Evolutionary conservation across 53 echinoderm and acorn worm species (phyloP), one percentile per base, ranked within the genome.

Genomic region (Paracentrotus lividus): DNA sequence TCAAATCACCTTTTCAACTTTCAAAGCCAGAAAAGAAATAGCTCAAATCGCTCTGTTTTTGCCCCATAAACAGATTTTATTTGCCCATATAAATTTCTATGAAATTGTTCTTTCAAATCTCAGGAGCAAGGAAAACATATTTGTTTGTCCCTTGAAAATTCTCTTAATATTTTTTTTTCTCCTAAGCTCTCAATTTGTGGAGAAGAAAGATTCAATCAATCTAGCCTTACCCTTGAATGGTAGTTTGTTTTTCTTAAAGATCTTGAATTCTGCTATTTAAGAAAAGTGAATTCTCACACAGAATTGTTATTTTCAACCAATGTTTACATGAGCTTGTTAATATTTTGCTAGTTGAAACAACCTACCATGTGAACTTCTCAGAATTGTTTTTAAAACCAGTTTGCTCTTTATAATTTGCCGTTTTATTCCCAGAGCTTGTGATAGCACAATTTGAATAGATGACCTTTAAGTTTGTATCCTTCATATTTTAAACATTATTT

Each of bases 61-160:
- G 47, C 81, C 81, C 47, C 49, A 81, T 81, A 81, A 81, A 81
- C 81, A 47, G 81, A 81, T 45, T 81, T 81, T 44, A 81, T 81
- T 47, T 81, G 45, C 26, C 72, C n/a, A 13, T 81, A 44, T 81
- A 10, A n/a, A 47, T 81, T 81, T 81, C 40, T n/a, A 18, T 81
- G 44, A 12, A 26, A 45, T 81, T 47, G 47, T 24, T n/a, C 81
- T 81, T 24, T 81, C 27, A 26, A n/a, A 10, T 47, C 27, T 81
- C 4, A 45, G 8, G 0, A 81, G 81, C 45, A 47, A 81, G 26
- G n/a, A 81, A 81, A 81, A 44, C 44, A 81, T 23, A 47, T 81
- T 81, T 81, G 81, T 81, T 81, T 81, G 44, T 81, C 47, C n/a
- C n/a, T 29, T 77, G n/a, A 7, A 27, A 81, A 81, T 81, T 47